Conservation (phyloP, 2,888 invertebrate species). For the Chrysina gloriosa region DNA sequence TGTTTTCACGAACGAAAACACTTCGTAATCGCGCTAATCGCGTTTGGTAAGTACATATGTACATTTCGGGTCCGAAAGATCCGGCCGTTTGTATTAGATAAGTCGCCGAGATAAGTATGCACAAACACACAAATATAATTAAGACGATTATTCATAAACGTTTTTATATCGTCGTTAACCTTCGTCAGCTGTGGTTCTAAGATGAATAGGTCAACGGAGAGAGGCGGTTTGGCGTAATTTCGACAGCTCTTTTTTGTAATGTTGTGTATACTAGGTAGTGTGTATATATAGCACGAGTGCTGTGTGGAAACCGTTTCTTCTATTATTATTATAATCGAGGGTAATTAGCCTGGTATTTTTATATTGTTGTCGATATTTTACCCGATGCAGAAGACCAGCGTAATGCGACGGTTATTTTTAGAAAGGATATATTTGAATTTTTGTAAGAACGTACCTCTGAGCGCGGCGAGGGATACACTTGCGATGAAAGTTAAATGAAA, state of each 20-base stretch:
- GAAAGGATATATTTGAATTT: conserved; percentile 11
- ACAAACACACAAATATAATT: conserved; percentile 4
- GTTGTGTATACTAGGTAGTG: no score
- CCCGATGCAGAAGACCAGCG: not conserved
- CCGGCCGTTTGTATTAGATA: conserved; percentile 18
- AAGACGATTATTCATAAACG: conserved; percentile 27
- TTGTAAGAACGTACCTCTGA: not conserved
- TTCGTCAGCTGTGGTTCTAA: conserved; percentile 19
- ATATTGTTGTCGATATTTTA: not conserved
- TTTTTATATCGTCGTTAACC: conserved; percentile 24
- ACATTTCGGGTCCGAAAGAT: no score
- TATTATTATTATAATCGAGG: not conserved
- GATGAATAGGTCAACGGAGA: conserved; percentile 11
- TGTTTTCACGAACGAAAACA: conserved; percentile 13
- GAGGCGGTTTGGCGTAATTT: no score
- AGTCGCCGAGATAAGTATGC: conserved; percentile 3
- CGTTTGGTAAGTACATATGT: conserved; percentile 1
- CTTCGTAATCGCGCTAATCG: no score
- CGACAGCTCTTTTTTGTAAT: no score
- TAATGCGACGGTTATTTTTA: not conserved
- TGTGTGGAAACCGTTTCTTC: not conserved
- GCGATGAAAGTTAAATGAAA: conserved; percentile 25
- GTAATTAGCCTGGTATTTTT: not conserved
- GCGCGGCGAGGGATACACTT: not conserved
- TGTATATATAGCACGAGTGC: not conserved